These are phyloP conservation scores for Oreocharis arfaki DNA, from an alignment of 2,113 vertebrate species.

Conservation along the genomic window DNA sequence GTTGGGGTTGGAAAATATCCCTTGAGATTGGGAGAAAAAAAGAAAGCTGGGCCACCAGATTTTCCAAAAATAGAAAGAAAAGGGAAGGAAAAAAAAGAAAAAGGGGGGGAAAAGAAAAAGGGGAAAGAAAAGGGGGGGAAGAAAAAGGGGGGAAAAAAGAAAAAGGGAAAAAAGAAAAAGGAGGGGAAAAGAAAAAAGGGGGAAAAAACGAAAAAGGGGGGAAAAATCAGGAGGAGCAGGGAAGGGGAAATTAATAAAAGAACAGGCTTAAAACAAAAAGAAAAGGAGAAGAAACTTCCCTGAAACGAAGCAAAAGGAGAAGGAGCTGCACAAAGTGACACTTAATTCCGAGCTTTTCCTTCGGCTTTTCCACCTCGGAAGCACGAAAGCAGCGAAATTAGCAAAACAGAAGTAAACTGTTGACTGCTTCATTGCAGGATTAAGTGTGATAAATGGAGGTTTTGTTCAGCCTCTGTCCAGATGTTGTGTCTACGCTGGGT, in stretches of 20 bases:
- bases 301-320: constrained; percentile 15
- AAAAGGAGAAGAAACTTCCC: background rate
- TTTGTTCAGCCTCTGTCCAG: constrained; percentile 98
- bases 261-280: background rate
- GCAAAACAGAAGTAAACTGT: constrained; percentile 90
- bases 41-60: background rate
- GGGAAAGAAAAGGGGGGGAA: no score
- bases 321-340: constrained; percentile 61
- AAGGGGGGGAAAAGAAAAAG: fast-evolving
- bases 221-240: background rate
- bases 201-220: fast-evolving
- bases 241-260: constrained; percentile 32
- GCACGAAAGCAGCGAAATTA: constrained; percentile 85
- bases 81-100: background rate
- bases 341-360: constrained; percentile 74
- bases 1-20: background rate
- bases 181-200: no score
- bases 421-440: constrained; percentile 89
- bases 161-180: no score
- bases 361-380: constrained; percentile 69
- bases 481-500: constrained; percentile 93
- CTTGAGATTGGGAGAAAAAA: background rate
- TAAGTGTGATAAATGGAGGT: constrained; percentile 97
- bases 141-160: fast-evolving
- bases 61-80: background rate